phyloP scores from a whole-genome alignment of 2,113 vertebrate species.

The Triplophysa rosa region DNA sequence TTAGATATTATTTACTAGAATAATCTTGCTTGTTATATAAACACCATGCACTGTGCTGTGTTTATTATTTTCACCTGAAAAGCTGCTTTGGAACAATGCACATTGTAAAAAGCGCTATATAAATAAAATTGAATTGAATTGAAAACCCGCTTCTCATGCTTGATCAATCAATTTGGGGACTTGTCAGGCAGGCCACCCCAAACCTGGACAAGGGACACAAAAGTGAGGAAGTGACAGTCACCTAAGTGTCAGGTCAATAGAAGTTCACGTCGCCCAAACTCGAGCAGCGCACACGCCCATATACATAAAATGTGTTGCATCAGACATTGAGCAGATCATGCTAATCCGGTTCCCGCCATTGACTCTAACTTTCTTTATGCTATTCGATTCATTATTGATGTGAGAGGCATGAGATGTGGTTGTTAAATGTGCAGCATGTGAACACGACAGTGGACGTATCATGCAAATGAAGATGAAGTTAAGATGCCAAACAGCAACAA shows the following conservation, averaged over 20 bases:
- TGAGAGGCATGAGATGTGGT: not conserved
- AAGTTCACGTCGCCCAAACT: slow-evolving; percentile 52
- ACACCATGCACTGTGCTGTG: too few species aligned
- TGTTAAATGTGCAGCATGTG: not conserved
- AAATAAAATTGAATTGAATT: too few species aligned
- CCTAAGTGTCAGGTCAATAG: slow-evolving; percentile 54
- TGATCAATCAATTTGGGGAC: slow-evolving; percentile 69
- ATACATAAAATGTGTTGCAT: not conserved
- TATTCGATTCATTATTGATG: not conserved
- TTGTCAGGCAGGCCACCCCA: slow-evolving; percentile 55
- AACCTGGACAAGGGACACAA: slow-evolving; percentile 54
- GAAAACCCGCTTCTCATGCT: slow-evolving; percentile 68
- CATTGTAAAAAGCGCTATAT: too few species aligned
- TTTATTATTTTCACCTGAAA: too few species aligned
- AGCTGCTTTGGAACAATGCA: too few species aligned
- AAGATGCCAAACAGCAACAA: too few species aligned
- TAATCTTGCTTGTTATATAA: too few species aligned
- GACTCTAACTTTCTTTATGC: not conserved
- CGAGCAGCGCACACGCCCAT: not conserved
- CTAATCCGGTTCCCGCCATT: not conserved
- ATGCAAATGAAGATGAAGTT: too few species aligned
- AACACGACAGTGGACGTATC: not conserved
- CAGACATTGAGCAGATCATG: not conserved
- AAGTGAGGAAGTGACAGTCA: slow-evolving; percentile 39
- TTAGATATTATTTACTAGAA: too few species aligned